A percentile compares a stretch with the other conserved stretches of the same genome.
Evolutionary conservation across 2,797 vertebrate species (phyloP).

Genomic region (Taeniopygia guttata): DNA sequence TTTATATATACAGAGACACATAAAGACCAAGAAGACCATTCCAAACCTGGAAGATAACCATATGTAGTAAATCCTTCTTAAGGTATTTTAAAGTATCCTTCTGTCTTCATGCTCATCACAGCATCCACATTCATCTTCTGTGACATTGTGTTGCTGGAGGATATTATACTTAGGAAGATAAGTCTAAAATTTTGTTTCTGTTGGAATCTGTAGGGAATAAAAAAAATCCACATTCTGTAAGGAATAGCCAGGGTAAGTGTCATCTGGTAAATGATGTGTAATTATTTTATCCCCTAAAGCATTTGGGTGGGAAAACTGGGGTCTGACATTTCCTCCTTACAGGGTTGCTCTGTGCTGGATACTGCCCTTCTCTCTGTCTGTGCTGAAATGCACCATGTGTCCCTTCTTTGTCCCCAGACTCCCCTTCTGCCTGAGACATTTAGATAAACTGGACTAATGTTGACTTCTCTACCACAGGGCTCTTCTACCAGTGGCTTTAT

Average conservation of each 20-base stretch:
- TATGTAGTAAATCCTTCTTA: slow-evolving; percentile 23
- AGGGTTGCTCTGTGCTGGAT: not conserved
- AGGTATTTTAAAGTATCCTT: slow-evolving; percentile 40
- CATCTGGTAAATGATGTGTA: not conserved
- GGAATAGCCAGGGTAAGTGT: not conserved
- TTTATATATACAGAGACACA: slow-evolving; percentile 6
- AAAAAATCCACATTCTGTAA: not conserved
- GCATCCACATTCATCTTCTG: not conserved
- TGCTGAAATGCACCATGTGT: not conserved
- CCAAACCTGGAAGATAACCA: slow-evolving; percentile 57
- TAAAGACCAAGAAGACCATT: slow-evolving; percentile 43
- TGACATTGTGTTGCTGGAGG: not conserved
- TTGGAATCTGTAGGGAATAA: slow-evolving; percentile 62
- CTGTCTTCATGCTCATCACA: slow-evolving; percentile 4
- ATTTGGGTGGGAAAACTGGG: not conserved
- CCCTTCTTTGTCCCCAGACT: not conserved
- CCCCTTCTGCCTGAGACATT: not conserved
- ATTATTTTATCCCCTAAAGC: not conserved
- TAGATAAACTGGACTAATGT: not conserved
- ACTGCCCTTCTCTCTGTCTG: not conserved
- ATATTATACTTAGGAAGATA: not conserved
- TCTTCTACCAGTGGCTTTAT: not conserved
- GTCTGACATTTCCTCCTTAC: not conserved
- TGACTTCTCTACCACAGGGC: not conserved
- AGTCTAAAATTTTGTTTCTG: slow-evolving; percentile 73